Base-by-base conservation (phyloP, 1,140 invertebrate species). In the Saxidomus purpurata region DNA sequence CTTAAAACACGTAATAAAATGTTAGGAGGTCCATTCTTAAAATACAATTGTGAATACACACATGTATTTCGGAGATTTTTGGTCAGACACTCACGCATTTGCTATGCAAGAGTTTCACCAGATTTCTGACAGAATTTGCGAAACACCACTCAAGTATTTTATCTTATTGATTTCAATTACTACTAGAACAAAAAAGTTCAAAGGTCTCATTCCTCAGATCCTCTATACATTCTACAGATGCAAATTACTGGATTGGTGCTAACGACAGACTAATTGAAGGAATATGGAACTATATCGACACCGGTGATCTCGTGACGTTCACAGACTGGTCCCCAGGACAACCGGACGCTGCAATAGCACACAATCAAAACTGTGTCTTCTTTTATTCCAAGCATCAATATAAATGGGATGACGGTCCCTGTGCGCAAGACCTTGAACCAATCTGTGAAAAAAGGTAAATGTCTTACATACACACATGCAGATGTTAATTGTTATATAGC, bases 391-490 rank as follows among this genome's bases (percentile, higher is more conserved):
- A 6, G 1, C 69, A 74, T 31, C 2, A 40, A 15, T 74, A 74
- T 22, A 36, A 40, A 15, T 74, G 69, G 69, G 69, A 74, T 74
- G 69, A 74, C 40, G 69, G 69, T 8, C 69, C 31, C 31, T 74
- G 69, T 74, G 36, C 38, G 17, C 22, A 40, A 11, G 22, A 74
- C 17, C 1, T 74, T 36, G 9, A 40, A 11, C 17, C 9, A 17
- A 74, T 74, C 36, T 74, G 69, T 40, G 69, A 74, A 74, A 38
- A 40, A 36, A 74, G 36, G 69, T 74, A 74, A 38, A n/a, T n/a
- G n/a, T n/a, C n/a, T n/a, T n/a, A n/a, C n/a, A n/a, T n/a, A n/a
- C n/a, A n/a, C n/a, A n/a, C n/a, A n/a, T n/a, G n/a, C n/a, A n/a
- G n/a, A n/a, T n/a, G n/a, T n/a, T n/a, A n/a, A n/a, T n/a, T n/a